Evolutionary conservation across 2,113 vertebrate genomes (phyloP), one percentile per base, ranked within the genome.

Genomic region (Perca fluviatilis): DNA sequence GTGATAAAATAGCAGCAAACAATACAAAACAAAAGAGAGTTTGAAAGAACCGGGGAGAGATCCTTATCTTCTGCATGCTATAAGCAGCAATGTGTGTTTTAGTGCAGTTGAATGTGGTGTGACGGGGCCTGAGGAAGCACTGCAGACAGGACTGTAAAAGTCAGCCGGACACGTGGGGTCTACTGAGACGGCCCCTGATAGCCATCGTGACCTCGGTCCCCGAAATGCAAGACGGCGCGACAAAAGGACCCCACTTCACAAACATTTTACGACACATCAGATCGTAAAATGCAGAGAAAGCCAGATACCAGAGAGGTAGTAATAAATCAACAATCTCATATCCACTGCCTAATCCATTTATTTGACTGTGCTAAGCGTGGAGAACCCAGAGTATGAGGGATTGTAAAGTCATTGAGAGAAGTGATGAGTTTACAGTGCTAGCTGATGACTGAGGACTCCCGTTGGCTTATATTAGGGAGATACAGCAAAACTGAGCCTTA

Each of bases 41-140:
- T 9, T 21, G 49, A 15, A 5, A 40, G 16, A 77, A 14, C 11
- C 27, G 36, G 21, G 47, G 47, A 46, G 12, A 47, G 25, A 54
- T 33, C 6, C 9, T 6, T 50, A 10, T 54, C 53, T 50, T 47
- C 10, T 63, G 62, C 15, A 64, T 56, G 72, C 72, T 60, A 72
- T 85, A 84, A 61, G 30, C 77, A 84, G 80, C 75, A 78, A 84
- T 82, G 62, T 87, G 88, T 88, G 80, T 86, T 86, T 91, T 68
- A 82, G 43, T 79, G 57, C 50, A 33, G 63, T 12, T 79, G 50
- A 90, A 91, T 77, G 67, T 64, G 61, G 80, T 54, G 79, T 93
- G 92, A 92, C 87, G 56, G 13, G 72, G 81, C 80, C 33, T 16
- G 62, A 90, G 89, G 93, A 92, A 93, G 81, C 83, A 21, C 49